A percentile compares a stretch with the other conserved stretches of the same genome.
phyloP scores from a whole-genome alignment of 1,140 invertebrate species.

The Ditylenchus dipsaci region DNA sequence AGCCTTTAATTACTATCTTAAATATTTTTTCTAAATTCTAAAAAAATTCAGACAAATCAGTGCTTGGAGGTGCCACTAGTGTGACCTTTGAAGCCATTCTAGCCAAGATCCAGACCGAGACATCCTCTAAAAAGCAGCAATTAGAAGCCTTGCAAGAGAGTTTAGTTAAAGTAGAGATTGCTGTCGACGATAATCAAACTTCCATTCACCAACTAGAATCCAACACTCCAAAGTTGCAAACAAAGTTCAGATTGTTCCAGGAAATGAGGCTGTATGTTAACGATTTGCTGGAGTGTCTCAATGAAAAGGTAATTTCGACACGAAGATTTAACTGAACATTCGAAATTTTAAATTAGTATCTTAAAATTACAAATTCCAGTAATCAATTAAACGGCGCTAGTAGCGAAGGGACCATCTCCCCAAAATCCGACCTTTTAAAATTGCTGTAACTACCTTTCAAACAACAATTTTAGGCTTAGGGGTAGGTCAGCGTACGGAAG shows the following conservation, averaged over 20 bases:
- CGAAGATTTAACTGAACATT: too few relatives aligned
- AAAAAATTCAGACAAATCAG: neutral
- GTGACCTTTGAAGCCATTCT: constrained; percentile 11
- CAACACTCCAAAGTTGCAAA: constrained; percentile 25
- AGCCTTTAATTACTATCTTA: too few relatives aligned
- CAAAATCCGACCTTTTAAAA: too few relatives aligned
- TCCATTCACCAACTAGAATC: constrained; percentile 19
- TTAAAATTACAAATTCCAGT: too few relatives aligned
- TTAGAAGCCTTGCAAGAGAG: constrained; percentile 4
- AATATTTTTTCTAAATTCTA: too few relatives aligned
- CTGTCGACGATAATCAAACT: constrained; percentile 13
- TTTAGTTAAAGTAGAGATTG: neutral
- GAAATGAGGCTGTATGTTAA: constrained; percentile 33
- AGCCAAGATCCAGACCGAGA: constrained; percentile 5
- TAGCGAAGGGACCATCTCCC: too few relatives aligned
- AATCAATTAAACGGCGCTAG: too few relatives aligned
- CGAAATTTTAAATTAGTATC: too few relatives aligned
- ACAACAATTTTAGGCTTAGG: too few relatives aligned
- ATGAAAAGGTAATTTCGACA: constrained; percentile 31
- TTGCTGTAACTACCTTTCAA: too few relatives aligned
- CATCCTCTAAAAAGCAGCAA: constrained; percentile 13
- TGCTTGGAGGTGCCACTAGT: neutral
- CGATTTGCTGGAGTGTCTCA: constrained; percentile 44
- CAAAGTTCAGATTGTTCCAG: constrained; percentile 40
- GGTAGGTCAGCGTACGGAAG: too few relatives aligned